Conservation (phyloP, 2,888 invertebrate species). For the Tetanocera ferruginea region DNA sequence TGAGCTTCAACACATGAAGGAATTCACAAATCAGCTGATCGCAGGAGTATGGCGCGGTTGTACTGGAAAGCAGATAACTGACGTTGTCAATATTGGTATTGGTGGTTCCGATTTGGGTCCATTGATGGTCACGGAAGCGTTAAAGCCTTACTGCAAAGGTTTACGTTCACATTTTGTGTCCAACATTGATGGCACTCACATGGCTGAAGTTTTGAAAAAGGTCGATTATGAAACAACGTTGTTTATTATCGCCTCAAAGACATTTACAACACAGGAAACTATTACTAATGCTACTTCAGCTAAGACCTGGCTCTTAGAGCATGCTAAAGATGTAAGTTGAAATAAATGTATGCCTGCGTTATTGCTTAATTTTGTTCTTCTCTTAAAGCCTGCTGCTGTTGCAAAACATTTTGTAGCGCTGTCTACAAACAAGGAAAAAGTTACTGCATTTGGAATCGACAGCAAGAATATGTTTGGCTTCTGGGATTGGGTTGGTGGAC, state of each 20-base stretch:
- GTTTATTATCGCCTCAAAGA: constrained; percentile 99
- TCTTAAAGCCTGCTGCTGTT: constrained; percentile 80
- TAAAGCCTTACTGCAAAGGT: constrained; percentile 91
- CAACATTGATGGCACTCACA: constrained; percentile 98
- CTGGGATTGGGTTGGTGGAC: constrained; percentile 99
- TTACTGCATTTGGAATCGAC: constrained; percentile 98
- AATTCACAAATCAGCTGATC: constrained; percentile 85
- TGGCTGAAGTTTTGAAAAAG: constrained; percentile 92
- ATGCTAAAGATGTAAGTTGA: constrained; percentile 85
- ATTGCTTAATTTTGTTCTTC: constrained; percentile 36
- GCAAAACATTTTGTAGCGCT: constrained; percentile 98
- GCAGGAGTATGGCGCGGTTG: constrained; percentile 82
- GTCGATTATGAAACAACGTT: constrained; percentile 93
- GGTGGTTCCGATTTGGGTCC: constrained; percentile 99
- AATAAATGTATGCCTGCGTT: background rate
- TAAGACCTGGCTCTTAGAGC: constrained; percentile 92
- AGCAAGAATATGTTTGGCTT: constrained; percentile 99
- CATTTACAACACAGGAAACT: constrained; percentile 99
- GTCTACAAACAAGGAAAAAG: constrained; percentile 94
- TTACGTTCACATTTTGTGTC: constrained; percentile 95
- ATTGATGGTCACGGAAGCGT: constrained; percentile 98
- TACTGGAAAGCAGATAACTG: constrained; percentile 94
- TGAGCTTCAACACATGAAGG: constrained; percentile 94
- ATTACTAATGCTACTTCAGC: constrained; percentile 99
- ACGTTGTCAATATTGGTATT: constrained; percentile 99